phyloP scores from a whole-genome alignment of 2,888 invertebrate species.

The Cephus pulcher region DNA sequence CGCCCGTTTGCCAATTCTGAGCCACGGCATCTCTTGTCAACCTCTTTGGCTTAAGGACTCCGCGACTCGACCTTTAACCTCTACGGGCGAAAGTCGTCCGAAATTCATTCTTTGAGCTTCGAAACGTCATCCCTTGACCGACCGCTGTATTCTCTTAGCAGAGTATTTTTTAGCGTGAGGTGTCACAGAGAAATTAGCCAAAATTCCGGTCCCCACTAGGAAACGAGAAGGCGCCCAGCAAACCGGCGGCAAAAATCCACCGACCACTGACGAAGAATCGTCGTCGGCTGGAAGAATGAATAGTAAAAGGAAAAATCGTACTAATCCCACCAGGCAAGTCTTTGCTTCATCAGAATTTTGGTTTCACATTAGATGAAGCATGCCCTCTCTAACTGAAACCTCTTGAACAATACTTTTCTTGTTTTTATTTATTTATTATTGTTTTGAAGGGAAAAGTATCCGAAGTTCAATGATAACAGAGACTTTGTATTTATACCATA shows the following conservation, averaged over 20 bases:
- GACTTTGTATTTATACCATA: not conserved
- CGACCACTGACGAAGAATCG: conserved; percentile 55
- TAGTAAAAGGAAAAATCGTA: conserved; percentile 87
- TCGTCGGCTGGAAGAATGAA: conserved; percentile 71
- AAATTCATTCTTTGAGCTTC: not conserved
- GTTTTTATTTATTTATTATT: not conserved
- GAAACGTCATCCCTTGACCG: not conserved
- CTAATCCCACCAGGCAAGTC: conserved; percentile 78
- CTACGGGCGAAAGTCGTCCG: not conserved
- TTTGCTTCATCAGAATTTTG: not conserved
- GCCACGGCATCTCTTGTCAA: conserved; percentile 15
- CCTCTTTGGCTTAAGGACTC: conserved; percentile 13
- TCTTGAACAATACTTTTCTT: not conserved
- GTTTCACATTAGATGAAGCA: not conserved
- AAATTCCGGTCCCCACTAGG: conserved; percentile 89
- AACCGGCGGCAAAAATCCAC: conserved; percentile 70
- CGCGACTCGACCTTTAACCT: conserved; percentile 16
- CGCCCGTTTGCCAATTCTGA: not conserved
- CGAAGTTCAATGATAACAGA: not conserved
- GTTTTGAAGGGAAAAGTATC: not conserved
- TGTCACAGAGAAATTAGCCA: conserved; percentile 68
- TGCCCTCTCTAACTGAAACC: not conserved
- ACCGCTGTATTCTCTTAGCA: conserved; percentile 8
- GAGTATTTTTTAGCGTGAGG: conserved; percentile 24
- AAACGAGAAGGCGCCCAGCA: conserved; percentile 83